Base-by-base conservation (phyloP, 2,888 invertebrate genomes). In the Sphaeridia pumilis region DNA sequence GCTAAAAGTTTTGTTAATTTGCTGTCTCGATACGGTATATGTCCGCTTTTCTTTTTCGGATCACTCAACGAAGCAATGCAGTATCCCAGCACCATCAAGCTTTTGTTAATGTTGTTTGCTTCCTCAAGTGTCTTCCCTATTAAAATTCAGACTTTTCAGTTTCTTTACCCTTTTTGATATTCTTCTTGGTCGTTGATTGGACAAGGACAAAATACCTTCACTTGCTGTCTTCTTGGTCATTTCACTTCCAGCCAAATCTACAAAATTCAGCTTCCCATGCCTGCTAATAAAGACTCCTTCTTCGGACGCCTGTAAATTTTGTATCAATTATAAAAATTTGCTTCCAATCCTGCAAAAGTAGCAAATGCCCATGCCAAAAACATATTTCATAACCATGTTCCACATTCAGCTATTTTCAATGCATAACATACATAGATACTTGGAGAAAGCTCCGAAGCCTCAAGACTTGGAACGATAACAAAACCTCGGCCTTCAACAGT, bases 231-330 rank as follows among this genome's bases (percentile, higher is more conserved):
- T 85, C 69, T 90, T 93, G 3, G 92, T 90, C 80, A 93, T 87
- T 73, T 94, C 93, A 67, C 90, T 92, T n/a, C 94, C 93, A 1
- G 94, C 94, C 55, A 94, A 74, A 71, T 94, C 94, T 5, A 94
- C 93, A 70, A 94, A 92, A 73, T 92, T 90, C 51, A 94, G 83
- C 74, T 94, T 94, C 25, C 94, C 94, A 66, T 89, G 86, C 64
- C 87, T 84, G 31, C 89, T 86, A 65, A 92, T 82, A 65, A 86
- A 87, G 42, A 89, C 84, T 42, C 84, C 85, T 58, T 82, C 80
- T 67, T 83, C 82, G 3, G 66, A 65, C 25, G 72, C 71, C 72
- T 73, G 52, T 28, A 49, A 49, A 10, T 14, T n/a, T n/a, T n/a
- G n/a, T n/a, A n/a, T n/a, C n/a, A n/a, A n/a, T n/a, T n/a, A n/a